Base-by-base conservation (phyloP, 2,113 vertebrate species). In the Blennius ocellaris region DNA sequence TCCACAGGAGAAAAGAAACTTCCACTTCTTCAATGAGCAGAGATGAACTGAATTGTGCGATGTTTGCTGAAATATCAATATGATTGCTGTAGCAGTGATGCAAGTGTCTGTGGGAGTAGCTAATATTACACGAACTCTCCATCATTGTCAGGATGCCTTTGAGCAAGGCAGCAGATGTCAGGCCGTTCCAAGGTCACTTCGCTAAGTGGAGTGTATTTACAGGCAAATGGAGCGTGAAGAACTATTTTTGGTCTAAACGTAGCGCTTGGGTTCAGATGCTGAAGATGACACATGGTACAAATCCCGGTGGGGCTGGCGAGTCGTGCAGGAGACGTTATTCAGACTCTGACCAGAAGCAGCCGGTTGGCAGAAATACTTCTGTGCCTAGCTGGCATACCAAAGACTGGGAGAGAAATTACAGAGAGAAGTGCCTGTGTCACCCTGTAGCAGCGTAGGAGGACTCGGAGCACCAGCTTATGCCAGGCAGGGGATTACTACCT, bases 401-500 rank as follows among this genome's bases (percentile, higher is more conserved):
- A 69, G 56, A 71, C 51, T 14, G 54, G 61, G 67, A 40, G 71
- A 76, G 64, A 66, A 56, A 72, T 55, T 11, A 15, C 11, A n/a
- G 51, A 58, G 53, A 63, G 63, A 64, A 56, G 43, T 72, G 37
- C 60, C 49, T 65, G 57, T 75, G 71, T 83, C 54, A 63, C 55
- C 70, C 68, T 61, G 59, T 30, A 67, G 69, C 56, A 3, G 84
- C 51, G 80, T 83, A 74, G 83, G 88, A 82, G 78, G 88, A 85
- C 74, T 81, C 78, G 41, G 73, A 71, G 76, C 74, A 68, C 16
- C 52, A 52, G 71, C 62, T 80, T 77, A 78, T 76, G 83, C 80
- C 79, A 83, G 80, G 40, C 65, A 55, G 67, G 75, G 88, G 86
- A 92, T 90, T 91, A 91, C 74, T 82, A 76, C 84, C 85, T 85